Evolutionary conservation across 2,113 vertebrate species (phyloP).

Genomic region (Pholis gunnellus): DNA sequence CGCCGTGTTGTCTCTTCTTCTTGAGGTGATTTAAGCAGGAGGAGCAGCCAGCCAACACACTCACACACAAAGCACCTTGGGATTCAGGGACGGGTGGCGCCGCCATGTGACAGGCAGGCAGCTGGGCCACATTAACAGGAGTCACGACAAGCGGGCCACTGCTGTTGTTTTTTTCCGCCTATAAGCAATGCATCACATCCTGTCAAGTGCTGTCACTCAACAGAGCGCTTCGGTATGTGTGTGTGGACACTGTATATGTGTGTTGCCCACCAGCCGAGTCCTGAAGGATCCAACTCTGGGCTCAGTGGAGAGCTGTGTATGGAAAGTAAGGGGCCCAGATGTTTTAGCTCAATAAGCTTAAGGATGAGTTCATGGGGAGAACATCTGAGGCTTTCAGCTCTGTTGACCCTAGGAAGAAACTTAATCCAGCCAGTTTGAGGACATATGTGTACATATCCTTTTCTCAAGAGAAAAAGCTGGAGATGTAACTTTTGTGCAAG

Average conservation of each 20-base stretch:
- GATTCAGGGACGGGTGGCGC: conserved; percentile 44
- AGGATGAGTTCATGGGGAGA: conserved; percentile 73
- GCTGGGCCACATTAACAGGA: conserved; percentile 65
- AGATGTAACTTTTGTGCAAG: conserved; percentile 39
- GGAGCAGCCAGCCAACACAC: conserved; percentile 21
- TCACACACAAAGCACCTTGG: conserved; percentile 43
- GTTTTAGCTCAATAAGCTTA: conserved; percentile 70
- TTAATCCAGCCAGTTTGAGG: conserved; percentile 58
- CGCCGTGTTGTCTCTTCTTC: conserved; percentile 26
- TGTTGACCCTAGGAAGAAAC: conserved; percentile 53
- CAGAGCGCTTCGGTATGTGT: not conserved
- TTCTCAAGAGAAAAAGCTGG: conserved; percentile 13
- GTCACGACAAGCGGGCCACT: conserved; percentile 66
- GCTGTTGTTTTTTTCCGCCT: conserved; percentile 46
- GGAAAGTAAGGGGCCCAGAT: conserved; percentile 65
- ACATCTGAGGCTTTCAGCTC: conserved; percentile 65
- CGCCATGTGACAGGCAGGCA: conserved; percentile 64
- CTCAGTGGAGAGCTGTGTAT: conserved; percentile 56
- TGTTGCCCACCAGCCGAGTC: conserved; percentile 32
- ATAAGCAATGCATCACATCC: conserved; percentile 33
- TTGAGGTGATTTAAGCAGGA: conserved; percentile 23
- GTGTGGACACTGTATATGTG: conserved; percentile 8
- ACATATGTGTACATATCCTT: conserved; percentile 32
- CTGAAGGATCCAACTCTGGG: conserved; percentile 45
- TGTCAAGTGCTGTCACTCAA: conserved; percentile 63